Conservation (phyloP, 2,888 invertebrate species). For the Penaeus monodon region DNA sequence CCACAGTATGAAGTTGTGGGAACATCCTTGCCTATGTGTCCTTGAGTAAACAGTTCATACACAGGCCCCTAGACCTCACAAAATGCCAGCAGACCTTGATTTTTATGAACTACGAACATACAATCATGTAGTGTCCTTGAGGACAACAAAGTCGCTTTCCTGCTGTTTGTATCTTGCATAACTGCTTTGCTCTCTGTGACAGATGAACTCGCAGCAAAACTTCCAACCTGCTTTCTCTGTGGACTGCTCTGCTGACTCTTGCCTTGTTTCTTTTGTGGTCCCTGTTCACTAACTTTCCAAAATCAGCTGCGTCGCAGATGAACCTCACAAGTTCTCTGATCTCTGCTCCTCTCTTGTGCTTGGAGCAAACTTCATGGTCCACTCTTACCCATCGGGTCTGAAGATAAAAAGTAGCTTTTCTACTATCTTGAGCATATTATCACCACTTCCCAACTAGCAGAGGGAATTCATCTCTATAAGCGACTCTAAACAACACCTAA, state of each 20-base stretch:
- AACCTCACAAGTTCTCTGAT: not conserved
- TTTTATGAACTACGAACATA: no score
- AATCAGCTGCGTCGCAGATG: not conserved
- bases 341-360: constrained; percentile 13
- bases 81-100: not conserved
- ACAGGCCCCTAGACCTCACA: constrained; percentile 23
- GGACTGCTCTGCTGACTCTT: no score
- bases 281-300: not conserved
- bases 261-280: no score
- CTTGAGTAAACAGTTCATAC: constrained; percentile 16
- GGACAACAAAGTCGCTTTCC: not conserved
- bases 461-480: constrained; percentile 22
- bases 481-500: constrained; percentile 30
- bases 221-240: no score
- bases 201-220: no score
- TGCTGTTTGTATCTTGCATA: no score
- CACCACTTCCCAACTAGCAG: constrained; percentile 23
- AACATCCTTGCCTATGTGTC: constrained; percentile 15
- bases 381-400: constrained; percentile 30
- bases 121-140: constrained; percentile 5
- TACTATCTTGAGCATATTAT: constrained; percentile 39
- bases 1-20: not conserved
- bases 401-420: constrained; percentile 24
- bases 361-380: constrained; percentile 27
- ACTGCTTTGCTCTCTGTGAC: no score